Conservation (phyloP, 2,113 vertebrate species). For the Columba janthina region DNA sequence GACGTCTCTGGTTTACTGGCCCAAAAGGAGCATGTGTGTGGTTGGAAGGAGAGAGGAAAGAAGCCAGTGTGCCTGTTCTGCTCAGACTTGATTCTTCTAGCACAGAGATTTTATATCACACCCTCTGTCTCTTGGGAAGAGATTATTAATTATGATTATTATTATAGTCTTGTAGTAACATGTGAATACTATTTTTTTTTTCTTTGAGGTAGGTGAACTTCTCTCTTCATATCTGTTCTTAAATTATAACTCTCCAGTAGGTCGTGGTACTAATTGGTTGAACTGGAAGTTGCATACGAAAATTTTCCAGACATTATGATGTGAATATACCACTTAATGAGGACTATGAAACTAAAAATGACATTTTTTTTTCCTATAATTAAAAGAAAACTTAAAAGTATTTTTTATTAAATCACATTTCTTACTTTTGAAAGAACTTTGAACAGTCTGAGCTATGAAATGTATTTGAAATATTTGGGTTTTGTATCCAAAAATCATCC, state of each 20-base stretch:
- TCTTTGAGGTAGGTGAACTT: conserved; percentile 42
- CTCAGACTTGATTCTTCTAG: not conserved
- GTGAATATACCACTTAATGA: conserved; percentile 50
- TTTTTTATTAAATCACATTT: conserved; percentile 39
- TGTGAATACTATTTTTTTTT: not conserved
- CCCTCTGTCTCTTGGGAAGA: not conserved
- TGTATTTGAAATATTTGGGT: conserved; percentile 15
- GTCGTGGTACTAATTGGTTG: conserved; percentile 32
- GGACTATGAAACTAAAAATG: conserved; percentile 35
- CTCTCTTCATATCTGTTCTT: conserved; percentile 12
- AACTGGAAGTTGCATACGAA: not conserved
- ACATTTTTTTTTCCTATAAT: conserved; percentile 20
- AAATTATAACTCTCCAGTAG: conserved; percentile 36
- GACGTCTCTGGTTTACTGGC: not conserved
- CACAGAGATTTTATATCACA: not conserved
- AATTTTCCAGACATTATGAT: conserved; percentile 26
- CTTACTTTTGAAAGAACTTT: conserved; percentile 13
- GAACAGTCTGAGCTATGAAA: not conserved
- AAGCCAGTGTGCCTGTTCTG: not conserved
- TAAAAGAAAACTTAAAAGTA: conserved; percentile 11
- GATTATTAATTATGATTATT: conserved; percentile 46
- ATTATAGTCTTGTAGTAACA: conserved; percentile 35
- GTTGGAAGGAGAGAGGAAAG: not conserved
- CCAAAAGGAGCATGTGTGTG: not conserved
- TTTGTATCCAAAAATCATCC: not conserved